Evolutionary conservation across 2,113 vertebrate genomes (phyloP), one percentile per base, ranked within the genome.

Genomic region (Motacilla alba): DNA sequence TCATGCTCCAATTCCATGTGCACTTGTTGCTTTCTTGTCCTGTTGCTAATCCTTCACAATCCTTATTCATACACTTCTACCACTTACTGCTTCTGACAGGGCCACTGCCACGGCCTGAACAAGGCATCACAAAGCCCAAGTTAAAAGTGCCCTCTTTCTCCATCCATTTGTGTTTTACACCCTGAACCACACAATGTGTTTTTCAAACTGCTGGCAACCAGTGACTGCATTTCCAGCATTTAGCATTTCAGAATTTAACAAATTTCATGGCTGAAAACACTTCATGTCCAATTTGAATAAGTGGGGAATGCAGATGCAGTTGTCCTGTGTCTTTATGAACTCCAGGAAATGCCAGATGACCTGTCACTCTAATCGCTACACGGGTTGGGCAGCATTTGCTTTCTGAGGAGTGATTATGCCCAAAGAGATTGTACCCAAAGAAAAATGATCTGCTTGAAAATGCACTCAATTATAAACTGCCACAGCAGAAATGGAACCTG

Each of bases 381-480:
- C 6, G 44, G 22, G 7, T 62, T 87, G 79, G 52, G 82, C 60
- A 87, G 86, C 66, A 87, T 91, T 96, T 89, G 52, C 87, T 93
- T 96, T 87, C 87, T 87, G 72, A 91, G 60, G 37, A 90, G 44
- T 0, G 33, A 97, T 94, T 92, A 93, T 83, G 55, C 67, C 88
- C 92, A 35, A 93, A 96, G 58, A 91, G 75, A 91, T 52, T 94
- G 86, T 82, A 78, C 62, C 41, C 76, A 46, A 59, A 89, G 87
- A 91, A 88, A 94, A 97, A 95, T 83, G 39, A 87, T 94, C 81
- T 83, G 82, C 90, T 77, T 94, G 89, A 89, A 93, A 97, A 96
- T 88, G 76, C 27, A 66, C 76, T 96, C 95, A 93, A 94, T 96
- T 96, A 95, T 75, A 62, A 90, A 93, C 44, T 91, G 84, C 69